Evolutionary conservation across 1,140 invertebrate genomes (phyloP), one percentile per base, ranked within the genome.

Genomic region (Meteorus sp.): DNA sequence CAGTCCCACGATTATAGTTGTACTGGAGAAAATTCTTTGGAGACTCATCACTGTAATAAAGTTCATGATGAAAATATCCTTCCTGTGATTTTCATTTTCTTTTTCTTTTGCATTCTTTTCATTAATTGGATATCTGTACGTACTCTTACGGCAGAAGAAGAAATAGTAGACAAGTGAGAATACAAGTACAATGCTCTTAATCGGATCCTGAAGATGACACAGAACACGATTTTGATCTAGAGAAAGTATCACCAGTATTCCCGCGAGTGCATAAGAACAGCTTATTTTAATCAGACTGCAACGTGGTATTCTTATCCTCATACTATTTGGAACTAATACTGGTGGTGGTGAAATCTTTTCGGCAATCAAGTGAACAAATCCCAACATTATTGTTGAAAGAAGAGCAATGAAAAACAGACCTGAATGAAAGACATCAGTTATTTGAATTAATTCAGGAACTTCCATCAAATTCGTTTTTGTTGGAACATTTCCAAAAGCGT

Each of bases 141-240:
- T 74, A 86, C 84, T 80, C 77, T 82, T 85, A 64, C 79, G 79
- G 68, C 83, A 85, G 62, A 85, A 84, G 69, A 85, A 84, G 69
- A 84, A 85, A 63, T 85, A 85, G 63, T 83, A 84, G 8, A 85
- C 76, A 31, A 85, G 70, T 0, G 84, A 81, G 64, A 84, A 85
- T 0, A 85, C 79, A 29, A 85, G 66, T 2, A 82, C 73, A 19
- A 85, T 75, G 29, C 83, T 84, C 61, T 85, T 84, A 20, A 85
- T 81, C 0, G 85, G 84, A 68, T 85, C 84, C 65, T 86, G 85
- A 3, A 85, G 72, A 68, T 85, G 84, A 60, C 85, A 86, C 9
- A 84, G 66, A 13, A 85, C 85, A 61, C 81, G 69, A 22, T 78
- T 70, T 31, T 72, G 70, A 59, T 82, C 80, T 44, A 79, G 60